Base-by-base conservation (phyloP, 2,113 vertebrate species). In the Carassius gibelio region DNA sequence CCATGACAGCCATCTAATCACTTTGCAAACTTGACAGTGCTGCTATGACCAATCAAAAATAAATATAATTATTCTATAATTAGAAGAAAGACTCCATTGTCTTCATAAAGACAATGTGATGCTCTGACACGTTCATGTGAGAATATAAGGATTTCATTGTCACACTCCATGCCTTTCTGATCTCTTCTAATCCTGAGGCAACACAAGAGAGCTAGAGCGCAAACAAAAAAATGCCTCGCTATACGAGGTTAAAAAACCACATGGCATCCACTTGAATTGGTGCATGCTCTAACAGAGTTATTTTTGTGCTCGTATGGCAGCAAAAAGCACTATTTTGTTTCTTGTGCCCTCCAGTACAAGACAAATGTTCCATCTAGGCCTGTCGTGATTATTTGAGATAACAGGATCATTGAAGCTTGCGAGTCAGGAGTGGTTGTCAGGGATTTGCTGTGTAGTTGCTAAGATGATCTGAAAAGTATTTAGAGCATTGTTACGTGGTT, bases 161-260 rank as follows among this genome's bases (percentile, higher is more conserved):
- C 66, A 77, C 72, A 71, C 85, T 59, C n/a, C 23, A 6, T 36
- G n/a, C 30, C 71, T 71, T 87, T 78, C 81, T 71, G 81, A 77
- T 87, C 71, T 86, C 30, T 61, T 83, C 74, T 83, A 61, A 87
- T 83, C 85, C 85, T 21, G 34, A 81, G 72, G 52, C 81, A 48
- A 78, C 81, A 34, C 17, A 3, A 69, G 34, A 15, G 17, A 85
- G 77, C 4, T 9, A 13, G 66, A 62, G 69, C 42, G 23, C 30
- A 30, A 30, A 84, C 36, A 59, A 79, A 59, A 42, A 81, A 36
- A 77, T 11, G 57, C 85, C 79, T 82, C 30, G 5, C 71, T 66
- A 26, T 48, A 77, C 26, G n/a, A 69, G 45, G 57, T 81, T 83
- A 76, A 59, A 69, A 7, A 83, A 77, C 72, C 77, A 61, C 55